Evolutionary conservation across 2,113 vertebrate species (phyloP).

Genomic region (Parotia lawesii): DNA sequence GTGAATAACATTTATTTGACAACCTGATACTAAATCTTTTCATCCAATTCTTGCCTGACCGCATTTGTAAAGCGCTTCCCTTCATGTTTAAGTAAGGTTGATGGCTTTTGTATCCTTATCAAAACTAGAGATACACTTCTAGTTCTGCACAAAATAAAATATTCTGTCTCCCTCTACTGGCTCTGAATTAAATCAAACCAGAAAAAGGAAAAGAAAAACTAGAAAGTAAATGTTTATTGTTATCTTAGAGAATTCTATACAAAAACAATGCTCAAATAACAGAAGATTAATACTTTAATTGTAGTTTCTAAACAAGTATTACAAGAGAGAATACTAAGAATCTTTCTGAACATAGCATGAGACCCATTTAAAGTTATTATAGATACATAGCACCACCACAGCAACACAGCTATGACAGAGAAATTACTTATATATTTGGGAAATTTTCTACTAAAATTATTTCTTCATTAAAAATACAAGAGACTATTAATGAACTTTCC

Average conservation of each 20-base stretch:
- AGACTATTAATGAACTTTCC: neutral
- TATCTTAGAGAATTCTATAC: neutral
- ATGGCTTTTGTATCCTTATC: neutral
- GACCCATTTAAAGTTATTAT: neutral
- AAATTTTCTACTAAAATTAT: neutral
- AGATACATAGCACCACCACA: neutral
- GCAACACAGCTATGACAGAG: neutral
- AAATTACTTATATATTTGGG: neutral
- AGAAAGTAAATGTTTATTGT: neutral
- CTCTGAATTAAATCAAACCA: neutral
- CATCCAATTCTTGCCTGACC: neutral
- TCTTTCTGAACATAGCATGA: neutral
- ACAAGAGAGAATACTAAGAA: neutral
- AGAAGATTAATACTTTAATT: neutral
- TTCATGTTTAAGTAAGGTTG: neutral
- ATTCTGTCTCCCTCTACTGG: conserved; percentile 52
- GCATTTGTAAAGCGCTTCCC: neutral
- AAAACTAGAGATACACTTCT: neutral
- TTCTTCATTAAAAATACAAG: neutral
- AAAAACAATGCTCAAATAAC: neutral
- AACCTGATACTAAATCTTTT: neutral
- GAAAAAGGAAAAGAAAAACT: neutral
- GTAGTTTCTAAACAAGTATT: neutral
- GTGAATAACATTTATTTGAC: neutral
- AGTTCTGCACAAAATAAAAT: neutral